Percentiles rank a stretch among this genome's conserved stretches.
These are phyloP conservation scores for Taurulus bubalis DNA, from an alignment of 2,113 vertebrate species.

Conservation along the genomic window DNA sequence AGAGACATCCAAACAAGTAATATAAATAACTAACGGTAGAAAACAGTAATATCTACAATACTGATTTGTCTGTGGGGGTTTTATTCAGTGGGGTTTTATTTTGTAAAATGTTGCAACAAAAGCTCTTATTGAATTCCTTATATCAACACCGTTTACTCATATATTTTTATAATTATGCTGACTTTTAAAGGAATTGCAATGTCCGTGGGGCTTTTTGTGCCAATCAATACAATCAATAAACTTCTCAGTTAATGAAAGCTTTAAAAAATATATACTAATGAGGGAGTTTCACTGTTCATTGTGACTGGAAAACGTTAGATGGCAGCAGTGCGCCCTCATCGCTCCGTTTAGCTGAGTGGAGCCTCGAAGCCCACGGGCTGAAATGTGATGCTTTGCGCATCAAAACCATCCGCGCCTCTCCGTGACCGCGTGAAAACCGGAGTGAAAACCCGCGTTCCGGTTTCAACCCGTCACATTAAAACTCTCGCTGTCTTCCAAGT, in stretches of 20 bases:
- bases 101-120: background rate
- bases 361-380: constrained; percentile 51
- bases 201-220: background rate
- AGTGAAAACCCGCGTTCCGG: background rate
- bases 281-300: background rate
- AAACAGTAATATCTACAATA: no score
- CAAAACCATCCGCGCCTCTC: constrained; percentile 64
- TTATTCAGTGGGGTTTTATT: background rate
- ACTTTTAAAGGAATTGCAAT: background rate
- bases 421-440: constrained; percentile 27
- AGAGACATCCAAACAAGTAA: no score
- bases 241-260: background rate
- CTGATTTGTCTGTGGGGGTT: no score
- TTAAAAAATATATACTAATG: background rate
- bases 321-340: constrained; percentile 69
- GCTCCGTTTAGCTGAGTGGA: constrained; percentile 2
- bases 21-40: no score
- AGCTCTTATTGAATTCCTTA: background rate
- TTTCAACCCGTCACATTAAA: constrained; percentile 54
- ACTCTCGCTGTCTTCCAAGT: rapidly evolving
- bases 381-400: constrained; percentile 79
- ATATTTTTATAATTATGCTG: background rate
- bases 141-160: no score
- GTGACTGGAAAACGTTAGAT: constrained; percentile 56
- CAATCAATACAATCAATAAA: background rate